Conservation (phyloP, 2,797 vertebrate species). For the Microchirus variegatus region DNA sequence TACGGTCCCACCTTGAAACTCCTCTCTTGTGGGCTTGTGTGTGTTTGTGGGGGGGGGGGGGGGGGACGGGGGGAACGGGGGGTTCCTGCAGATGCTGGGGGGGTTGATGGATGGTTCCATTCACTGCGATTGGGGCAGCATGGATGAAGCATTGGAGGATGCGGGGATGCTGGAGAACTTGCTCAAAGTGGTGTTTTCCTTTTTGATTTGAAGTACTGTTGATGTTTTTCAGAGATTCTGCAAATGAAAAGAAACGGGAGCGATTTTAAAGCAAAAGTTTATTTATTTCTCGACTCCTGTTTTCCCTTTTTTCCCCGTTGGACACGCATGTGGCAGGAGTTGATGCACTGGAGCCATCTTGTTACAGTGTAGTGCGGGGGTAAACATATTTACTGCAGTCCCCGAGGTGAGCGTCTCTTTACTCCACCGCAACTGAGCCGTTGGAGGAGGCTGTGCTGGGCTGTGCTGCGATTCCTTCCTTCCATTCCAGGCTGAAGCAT, state of each 20-base stretch:
- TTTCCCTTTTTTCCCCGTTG: neutral
- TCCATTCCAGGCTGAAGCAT: slow-evolving; percentile 31
- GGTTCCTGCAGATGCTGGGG: slow-evolving; percentile 19
- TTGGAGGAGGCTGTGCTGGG: slow-evolving; percentile 19
- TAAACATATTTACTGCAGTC: slow-evolving; percentile 67
- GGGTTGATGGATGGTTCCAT: slow-evolving; percentile 12
- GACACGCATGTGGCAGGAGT: slow-evolving; percentile 20
- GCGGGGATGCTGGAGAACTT: slow-evolving; percentile 19
- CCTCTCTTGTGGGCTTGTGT: neutral
- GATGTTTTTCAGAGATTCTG: neutral
- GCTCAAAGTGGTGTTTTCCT: neutral
- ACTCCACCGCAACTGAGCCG: slow-evolving; percentile 28
- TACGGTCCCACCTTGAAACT: slow-evolving; percentile 64
- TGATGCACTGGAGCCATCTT: slow-evolving; percentile 56
- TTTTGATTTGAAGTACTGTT: neutral
- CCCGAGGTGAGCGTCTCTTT: slow-evolving; percentile 46
- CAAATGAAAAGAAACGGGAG: neutral
- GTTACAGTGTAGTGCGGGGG: slow-evolving; percentile 27
- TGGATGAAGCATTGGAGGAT: slow-evolving; percentile 36
- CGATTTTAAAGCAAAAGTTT: slow-evolving; percentile 37
- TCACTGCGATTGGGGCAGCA: slow-evolving; percentile 1
- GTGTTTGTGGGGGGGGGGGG: no score
- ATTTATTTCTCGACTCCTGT: no score
- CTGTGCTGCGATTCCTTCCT: slow-evolving; percentile 7
- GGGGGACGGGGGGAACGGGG: no score